Conservation (phyloP, 2,888 invertebrate species). For the Chirona hameri region DNA sequence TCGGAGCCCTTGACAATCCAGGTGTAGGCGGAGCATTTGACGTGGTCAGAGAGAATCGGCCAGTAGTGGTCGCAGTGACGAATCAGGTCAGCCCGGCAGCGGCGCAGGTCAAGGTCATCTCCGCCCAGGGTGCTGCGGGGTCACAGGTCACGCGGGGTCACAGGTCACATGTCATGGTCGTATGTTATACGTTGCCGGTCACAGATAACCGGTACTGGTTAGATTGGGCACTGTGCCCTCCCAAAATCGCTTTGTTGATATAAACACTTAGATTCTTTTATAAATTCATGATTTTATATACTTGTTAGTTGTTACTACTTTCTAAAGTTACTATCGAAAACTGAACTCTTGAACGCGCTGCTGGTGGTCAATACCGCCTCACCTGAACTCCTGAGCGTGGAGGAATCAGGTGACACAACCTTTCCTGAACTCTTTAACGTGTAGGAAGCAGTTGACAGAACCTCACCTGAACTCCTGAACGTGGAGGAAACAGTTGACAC, state of each 20-base stretch:
- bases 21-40: constrained; percentile 39
- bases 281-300: too few relatives aligned
- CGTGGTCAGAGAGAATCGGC: constrained; percentile 36
- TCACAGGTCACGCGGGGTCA: too few relatives aligned
- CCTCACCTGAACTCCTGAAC: not conserved
- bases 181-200: not conserved
- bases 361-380: not conserved
- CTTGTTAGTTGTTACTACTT: too few relatives aligned
- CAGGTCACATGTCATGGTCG: too few relatives aligned
- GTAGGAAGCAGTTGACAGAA: not conserved
- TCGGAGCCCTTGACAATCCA: constrained; percentile 30
- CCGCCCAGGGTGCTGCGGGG: not conserved
- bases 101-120: not conserved
- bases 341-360: too few relatives aligned
- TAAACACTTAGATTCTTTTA: too few relatives aligned
- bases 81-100: constrained; percentile 7
- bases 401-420: not conserved
- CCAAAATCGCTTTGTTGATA: too few relatives aligned
- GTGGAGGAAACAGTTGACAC: not conserved
- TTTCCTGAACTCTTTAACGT: not conserved
- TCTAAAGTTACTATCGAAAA: too few relatives aligned
- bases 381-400: not conserved
- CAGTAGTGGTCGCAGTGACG: constrained; percentile 37
- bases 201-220: not conserved
- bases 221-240: too few relatives aligned